Evolutionary conservation across 2,888 invertebrate genomes (phyloP).

Genomic region (Stenotaenia linearis): DNA sequence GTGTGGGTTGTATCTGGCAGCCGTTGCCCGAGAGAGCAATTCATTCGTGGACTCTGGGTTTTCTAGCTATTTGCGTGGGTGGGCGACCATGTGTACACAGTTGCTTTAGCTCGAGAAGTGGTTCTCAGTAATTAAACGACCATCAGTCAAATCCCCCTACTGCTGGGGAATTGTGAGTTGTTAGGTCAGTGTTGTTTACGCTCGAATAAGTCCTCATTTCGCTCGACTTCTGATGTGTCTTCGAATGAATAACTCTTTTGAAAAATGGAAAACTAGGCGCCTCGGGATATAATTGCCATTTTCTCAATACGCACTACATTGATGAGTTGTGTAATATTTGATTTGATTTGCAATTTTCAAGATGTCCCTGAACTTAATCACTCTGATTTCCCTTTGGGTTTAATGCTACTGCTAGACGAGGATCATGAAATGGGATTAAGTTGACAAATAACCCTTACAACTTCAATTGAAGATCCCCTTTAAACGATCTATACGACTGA

Average conservation of each 20-base stretch:
- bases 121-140: conserved; percentile 18
- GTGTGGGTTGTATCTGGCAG: neutral
- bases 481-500: neutral
- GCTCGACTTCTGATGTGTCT: neutral
- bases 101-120: neutral
- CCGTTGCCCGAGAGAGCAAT: neutral
- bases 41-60: neutral
- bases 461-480: neutral
- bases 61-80: neutral
- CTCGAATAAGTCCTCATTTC: conserved; percentile 1
- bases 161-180: conserved; percentile 6
- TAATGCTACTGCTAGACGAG: neutral
- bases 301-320: neutral
- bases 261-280: neutral
- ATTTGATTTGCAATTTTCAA: neutral
- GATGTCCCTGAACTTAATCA: neutral
- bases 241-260: conserved; percentile 7
- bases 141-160: conserved; percentile 8
- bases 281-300: neutral
- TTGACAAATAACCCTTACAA: neutral
- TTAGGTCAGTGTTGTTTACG: conserved; percentile 19
- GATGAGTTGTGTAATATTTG: neutral
- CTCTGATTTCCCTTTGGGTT: neutral
- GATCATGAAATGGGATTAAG: neutral
- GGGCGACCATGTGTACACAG: neutral